Evolutionary conservation across 92 coral and sea anemone species (phyloP), one percentile per base, ranked within the genome.

Genomic region (Porites cylindrica): DNA sequence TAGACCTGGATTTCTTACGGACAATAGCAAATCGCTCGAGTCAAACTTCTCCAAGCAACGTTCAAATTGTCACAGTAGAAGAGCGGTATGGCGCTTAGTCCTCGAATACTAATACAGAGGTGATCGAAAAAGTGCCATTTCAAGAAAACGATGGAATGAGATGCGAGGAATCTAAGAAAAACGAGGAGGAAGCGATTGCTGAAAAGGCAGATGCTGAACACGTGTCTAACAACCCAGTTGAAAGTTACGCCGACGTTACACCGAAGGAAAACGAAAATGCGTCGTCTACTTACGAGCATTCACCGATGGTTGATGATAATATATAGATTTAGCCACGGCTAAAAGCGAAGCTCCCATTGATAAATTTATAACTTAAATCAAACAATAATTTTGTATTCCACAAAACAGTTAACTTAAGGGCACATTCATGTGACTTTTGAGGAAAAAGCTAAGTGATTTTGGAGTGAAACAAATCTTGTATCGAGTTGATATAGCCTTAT

Each of bases 31-130:
- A 51, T 65, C 73, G 72, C 10, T 73, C 73, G 10, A 21, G 52
- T 21, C 87, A 73, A 64, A 53, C 78, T 26, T 83, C 80, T 3
- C 87, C 80, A 9, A 73, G 87, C 60, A 71, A 50, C 52, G 79
- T 59, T 5, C 14, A 47, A 61, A 14, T 83, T 18, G 62, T 38
- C 47, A 38, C 47, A 38, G 47, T 51, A 3, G 62, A 62, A 66
- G 56, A 50, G 10, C 1, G 21, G 17, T 60, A 63, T 21, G 61
- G 24, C 5, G 12, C 80, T 58, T 8, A 82, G 47, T 72, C 51
- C 13, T 7, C 58, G 52, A 69, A 71, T 7, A 7, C 13, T 32
- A 72, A 9, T 51, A 38, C 26, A 20, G 38, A 23, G 21, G 19
- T 32, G 16, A 43, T 43, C 14, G 51, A 70, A 23, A 32, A 14